Percentiles rank a stretch among this genome's conserved stretches.
Evolutionary conservation across 1,140 invertebrate genomes (phyloP).

Genomic region (Hyles euphorbiae): DNA sequence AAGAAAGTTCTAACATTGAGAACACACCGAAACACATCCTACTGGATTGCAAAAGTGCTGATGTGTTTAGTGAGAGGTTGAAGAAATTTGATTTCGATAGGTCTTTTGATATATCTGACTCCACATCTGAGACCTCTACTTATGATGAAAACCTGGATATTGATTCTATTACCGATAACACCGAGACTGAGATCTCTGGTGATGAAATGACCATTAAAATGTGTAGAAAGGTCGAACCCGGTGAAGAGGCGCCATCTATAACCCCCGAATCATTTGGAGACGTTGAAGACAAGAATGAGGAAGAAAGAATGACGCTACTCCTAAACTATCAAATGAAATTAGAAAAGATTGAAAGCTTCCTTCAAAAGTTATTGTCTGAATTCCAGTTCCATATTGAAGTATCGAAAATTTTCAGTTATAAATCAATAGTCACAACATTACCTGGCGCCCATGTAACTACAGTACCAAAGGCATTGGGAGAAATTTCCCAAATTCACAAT

Average conservation of each 20-base stretch:
- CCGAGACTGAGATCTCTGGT: conserved; percentile 41
- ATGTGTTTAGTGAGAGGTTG: conserved; percentile 47
- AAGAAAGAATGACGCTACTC: conserved; percentile 41
- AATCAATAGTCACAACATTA: conserved; percentile 32
- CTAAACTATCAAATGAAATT: conserved; percentile 51
- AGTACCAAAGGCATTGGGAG: conserved; percentile 29
- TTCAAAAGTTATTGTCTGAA: conserved; percentile 52
- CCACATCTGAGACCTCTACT: conserved; percentile 37
- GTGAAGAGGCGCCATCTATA: conserved; percentile 29
- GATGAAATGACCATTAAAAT: conserved; percentile 48
- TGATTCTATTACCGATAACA: conserved; percentile 48
- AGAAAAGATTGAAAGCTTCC: conserved; percentile 45
- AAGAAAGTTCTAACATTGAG: conserved; percentile 38
- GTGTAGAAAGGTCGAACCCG: conserved; percentile 49
- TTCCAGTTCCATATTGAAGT: conserved; percentile 64
- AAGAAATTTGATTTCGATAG: conserved; percentile 53
- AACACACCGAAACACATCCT: conserved; percentile 61
- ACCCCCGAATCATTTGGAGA: conserved; percentile 57
- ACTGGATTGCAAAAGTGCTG: conserved; percentile 47
- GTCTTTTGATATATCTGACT: conserved; percentile 56
- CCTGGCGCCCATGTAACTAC: conserved; percentile 29
- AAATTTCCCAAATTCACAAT: conserved; percentile 30
- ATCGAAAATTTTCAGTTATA: conserved; percentile 50
- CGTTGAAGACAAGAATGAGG: conserved; percentile 55
- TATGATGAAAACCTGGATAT: conserved; percentile 43